These are phyloP conservation scores for Gymnorhina tibicen DNA, from an alignment of 2,113 vertebrate genomes.

Conservation along the genomic window DNA sequence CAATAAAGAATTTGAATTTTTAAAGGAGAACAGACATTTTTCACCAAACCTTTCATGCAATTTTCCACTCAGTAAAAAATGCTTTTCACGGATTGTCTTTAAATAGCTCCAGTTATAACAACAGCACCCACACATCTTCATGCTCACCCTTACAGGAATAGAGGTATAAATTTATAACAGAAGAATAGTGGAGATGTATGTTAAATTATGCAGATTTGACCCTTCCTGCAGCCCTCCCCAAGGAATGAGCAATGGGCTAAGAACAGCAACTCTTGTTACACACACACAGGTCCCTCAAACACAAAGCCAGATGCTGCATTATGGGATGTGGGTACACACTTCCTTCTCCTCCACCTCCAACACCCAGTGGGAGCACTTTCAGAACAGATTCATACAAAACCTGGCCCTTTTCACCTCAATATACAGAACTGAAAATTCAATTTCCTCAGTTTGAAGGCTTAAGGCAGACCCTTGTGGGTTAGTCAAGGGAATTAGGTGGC, in stretches of 20 bases:
- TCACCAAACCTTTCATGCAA: neutral
- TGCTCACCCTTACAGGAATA: neutral
- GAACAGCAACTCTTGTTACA: neutral
- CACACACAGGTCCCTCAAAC: neutral
- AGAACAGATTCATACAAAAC: neutral
- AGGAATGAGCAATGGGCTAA: neutral
- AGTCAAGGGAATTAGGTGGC: neutral
- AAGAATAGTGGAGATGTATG: neutral
- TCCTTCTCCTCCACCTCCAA: neutral
- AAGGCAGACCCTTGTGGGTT: neutral
- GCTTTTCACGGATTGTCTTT: neutral
- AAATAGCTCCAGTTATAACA: neutral
- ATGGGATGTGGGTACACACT: fast-evolving
- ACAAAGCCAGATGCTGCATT: neutral
- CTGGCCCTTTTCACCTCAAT: neutral
- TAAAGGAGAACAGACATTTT: neutral
- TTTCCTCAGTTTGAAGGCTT: neutral
- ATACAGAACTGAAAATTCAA: neutral
- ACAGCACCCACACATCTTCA: neutral
- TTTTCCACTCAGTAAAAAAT: neutral
- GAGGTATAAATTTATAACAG: neutral
- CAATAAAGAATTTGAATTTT: neutral
- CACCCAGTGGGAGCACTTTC: neutral
- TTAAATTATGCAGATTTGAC: neutral
- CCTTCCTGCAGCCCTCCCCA: neutral